These are phyloP conservation scores for Melanotaenia boesemani DNA, from an alignment of 2,797 vertebrate genomes.

Conservation along the genomic window DNA sequence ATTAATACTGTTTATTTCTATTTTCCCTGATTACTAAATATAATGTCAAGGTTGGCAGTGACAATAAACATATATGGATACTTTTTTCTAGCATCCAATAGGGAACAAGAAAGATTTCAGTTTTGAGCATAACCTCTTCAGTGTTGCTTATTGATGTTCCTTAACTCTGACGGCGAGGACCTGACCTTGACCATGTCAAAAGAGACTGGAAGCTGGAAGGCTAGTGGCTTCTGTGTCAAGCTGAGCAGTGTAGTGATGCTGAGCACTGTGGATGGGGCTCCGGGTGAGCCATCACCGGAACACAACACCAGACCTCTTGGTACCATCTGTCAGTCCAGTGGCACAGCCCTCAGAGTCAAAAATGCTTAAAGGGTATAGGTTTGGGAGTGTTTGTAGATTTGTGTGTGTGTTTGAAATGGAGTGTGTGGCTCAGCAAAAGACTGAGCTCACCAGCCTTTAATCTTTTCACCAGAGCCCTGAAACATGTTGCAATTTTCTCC, in stretches of 20 bases:
- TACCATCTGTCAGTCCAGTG: slow-evolving; percentile 77
- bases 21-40: slow-evolving; percentile 14
- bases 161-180: slow-evolving; percentile 44
- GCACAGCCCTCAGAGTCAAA: slow-evolving; percentile 57
- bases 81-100: neutral
- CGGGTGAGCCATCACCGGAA: slow-evolving; percentile 65
- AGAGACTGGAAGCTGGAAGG: slow-evolving; percentile 56
- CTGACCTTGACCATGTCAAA: slow-evolving; percentile 65
- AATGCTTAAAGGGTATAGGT: slow-evolving; percentile 50
- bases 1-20: neutral
- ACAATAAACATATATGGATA: neutral
- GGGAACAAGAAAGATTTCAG: neutral
- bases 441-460: slow-evolving; percentile 64
- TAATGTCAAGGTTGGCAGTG: neutral
- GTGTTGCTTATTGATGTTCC: slow-evolving; percentile 30
- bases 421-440: slow-evolving; percentile 51
- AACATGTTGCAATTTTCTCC: slow-evolving; percentile 78
- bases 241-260: slow-evolving; percentile 73
- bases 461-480: slow-evolving; percentile 75
- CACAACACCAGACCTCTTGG: slow-evolving; percentile 70
- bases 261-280: slow-evolving; percentile 76
- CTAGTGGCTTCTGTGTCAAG: slow-evolving; percentile 64
- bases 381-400: slow-evolving; percentile 48
- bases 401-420: slow-evolving; percentile 29
- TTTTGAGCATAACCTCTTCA: slow-evolving; percentile 14